Conservation (phyloP, 2,888 invertebrate species). For the Ommatoiulus sabulosus region DNA sequence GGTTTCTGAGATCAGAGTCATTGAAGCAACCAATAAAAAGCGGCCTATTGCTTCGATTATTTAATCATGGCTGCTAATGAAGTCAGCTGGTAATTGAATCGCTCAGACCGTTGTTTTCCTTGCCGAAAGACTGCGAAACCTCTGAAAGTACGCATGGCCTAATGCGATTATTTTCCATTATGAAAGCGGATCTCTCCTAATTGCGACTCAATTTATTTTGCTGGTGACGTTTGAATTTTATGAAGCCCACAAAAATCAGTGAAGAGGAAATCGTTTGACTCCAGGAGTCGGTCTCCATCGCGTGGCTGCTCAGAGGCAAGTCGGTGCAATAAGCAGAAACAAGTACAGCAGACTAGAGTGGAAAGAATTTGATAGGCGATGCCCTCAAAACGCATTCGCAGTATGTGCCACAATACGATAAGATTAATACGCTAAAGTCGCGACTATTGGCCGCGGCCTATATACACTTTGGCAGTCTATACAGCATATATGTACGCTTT, state of each 20-base stretch:
- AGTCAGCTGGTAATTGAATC: slow-evolving; percentile 8
- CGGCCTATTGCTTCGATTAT: neutral
- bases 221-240: neutral
- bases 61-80: slow-evolving; percentile 26
- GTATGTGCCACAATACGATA: neutral
- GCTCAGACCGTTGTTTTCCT: slow-evolving; percentile 14
- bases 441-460: no score
- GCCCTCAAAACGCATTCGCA: neutral
- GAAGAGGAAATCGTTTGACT: neutral
- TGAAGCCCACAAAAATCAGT: neutral
- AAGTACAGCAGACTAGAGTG: no score
- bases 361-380: neutral
- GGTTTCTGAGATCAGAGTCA: neutral
- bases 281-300: neutral
- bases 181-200: slow-evolving; percentile 1
- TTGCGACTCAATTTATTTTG: slow-evolving; percentile 18
- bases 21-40: neutral
- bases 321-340: neutral
- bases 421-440: neutral
- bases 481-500: no score
- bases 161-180: slow-evolving; percentile 27
- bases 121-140: neutral
- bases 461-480: no score
- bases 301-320: neutral
- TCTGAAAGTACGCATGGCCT: slow-evolving; percentile 3